Conservation (phyloP, 64 coral and sea anemone species). For the Platygyra sinensis region DNA sequence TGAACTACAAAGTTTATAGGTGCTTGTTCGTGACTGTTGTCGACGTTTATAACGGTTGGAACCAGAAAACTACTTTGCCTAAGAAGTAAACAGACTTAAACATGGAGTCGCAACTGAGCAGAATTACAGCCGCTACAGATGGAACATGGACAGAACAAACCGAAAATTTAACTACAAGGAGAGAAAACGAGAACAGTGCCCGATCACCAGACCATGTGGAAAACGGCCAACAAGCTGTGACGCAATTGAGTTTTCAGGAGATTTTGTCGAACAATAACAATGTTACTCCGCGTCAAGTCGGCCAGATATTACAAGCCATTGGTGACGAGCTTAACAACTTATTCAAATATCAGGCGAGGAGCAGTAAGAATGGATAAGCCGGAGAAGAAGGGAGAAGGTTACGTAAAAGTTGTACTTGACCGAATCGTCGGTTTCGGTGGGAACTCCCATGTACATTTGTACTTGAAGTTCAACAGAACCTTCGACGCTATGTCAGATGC, state of each 20-base stretch:
- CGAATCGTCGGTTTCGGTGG: background rate
- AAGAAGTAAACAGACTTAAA: background rate
- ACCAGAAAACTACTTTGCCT: background rate
- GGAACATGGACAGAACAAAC: background rate
- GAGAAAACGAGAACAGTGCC: slow-evolving; percentile 30
- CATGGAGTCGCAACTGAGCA: slow-evolving; percentile 25
- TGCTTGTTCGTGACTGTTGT: background rate
- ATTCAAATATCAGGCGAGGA: slow-evolving; percentile 14
- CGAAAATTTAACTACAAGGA: slow-evolving; percentile 43
- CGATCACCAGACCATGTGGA: slow-evolving; percentile 65
- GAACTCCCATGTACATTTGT: background rate
- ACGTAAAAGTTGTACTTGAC: background rate
- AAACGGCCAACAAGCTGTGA: slow-evolving; percentile 52
- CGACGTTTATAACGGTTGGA: background rate
- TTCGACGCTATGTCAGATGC: background rate
- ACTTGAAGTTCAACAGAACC: slow-evolving; percentile 5
- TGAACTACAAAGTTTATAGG: background rate
- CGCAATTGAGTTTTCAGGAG: slow-evolving; percentile 45
- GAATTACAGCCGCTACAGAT: background rate
- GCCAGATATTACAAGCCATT: slow-evolving; percentile 61
- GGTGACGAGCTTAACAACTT: slow-evolving; percentile 70
- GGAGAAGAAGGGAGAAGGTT: background rate
- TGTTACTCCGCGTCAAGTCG: slow-evolving; percentile 72
- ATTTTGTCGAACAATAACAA: slow-evolving; percentile 83
- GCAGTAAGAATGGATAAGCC: slow-evolving; percentile 23